Evolutionary conservation across 2,797 vertebrate species (phyloP), one percentile per base, ranked within the genome.

Genomic region (Acrocephalus scirpaceus): DNA sequence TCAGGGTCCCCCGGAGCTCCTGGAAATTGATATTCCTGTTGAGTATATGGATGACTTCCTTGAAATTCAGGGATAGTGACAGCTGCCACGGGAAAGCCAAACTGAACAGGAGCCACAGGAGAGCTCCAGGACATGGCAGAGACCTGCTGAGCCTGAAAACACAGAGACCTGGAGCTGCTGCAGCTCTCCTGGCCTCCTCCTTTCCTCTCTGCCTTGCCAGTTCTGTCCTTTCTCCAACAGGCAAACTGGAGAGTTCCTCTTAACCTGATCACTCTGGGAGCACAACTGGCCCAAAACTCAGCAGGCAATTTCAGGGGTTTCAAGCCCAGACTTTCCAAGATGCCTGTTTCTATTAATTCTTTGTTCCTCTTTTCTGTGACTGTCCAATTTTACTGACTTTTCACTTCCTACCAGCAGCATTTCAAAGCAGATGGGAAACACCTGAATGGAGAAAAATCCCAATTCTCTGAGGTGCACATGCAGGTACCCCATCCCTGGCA

Each of bases 21-120:
- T 47, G 27, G 64, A 87, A 70, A 82, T 7, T 78, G 34, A 54
- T 62, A 81, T 90, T 89, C 66, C 88, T 66, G 44, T 29, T 89
- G 81, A 89, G 84, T 92, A 66, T 51, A 89, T 62, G 81, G 74
- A 89, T 82, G 77, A 85, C 47, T 47, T 81, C 86, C 84, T 73
- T 70, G 84, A 88, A 72, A 91, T 88, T 50, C 74, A 50, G 50
- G n/a, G 34, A 20, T 5, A 42, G 60, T 51, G 87, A 48, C 86
- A 92, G 77, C 70, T 84, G 88, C 77, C 34, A 12, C 0, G 3
- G 92, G 85, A 69, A 86, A 82, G 54, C 40, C 77, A 42, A 88
- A 81, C 11, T 23, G 32, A 75, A 30, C 8, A 45, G 77, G 27
- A 87, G 60, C 51, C 71, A 21, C 20, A 17, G 40, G 3, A 66